Base-by-base conservation (phyloP, 2,888 invertebrate species). In the Auanema sp. region DNA sequence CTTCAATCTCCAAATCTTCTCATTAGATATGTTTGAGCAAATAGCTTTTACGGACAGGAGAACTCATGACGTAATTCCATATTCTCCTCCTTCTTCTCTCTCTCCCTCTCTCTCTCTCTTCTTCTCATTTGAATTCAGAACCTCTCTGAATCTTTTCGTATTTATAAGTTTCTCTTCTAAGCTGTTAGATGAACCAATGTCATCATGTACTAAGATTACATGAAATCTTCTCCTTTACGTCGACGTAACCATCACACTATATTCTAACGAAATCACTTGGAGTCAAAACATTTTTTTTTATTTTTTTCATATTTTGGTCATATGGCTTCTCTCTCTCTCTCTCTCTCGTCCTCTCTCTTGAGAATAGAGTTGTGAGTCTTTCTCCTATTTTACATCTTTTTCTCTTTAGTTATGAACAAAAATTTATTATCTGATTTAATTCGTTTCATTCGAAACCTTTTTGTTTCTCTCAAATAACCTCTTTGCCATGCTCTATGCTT, bases 311-410 rank as follows among this genome's bases (percentile, higher is more conserved):
- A 33, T 33, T 33, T 33, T 33, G 33, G 33, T 33, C 33, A 33
- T 33, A 50, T 50, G 50, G 50, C 50, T 50, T 24, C 50, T 21
- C 12, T 16, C 24, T 50, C n/a, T 47, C 21, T 47, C 11, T 6
- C 21, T 18, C 16, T 50, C 50, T 50, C 50, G 12, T 24, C 16
- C 50, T n/a, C 50, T 50, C 50, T n/a, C 16, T 12, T 24, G 47
- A 21, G 50, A 50, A 23, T 50, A 23, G 16, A 21, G 56, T 16
- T 55, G n/a, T n/a, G 43, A 55, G 16, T 43, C 56, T 55, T 40
- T 43, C 56, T 41, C 56, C 42, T 41, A 42, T 50, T 50, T 14
- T 23, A 41, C 56, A 40, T 55, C 43, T 18, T 55, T 55, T 21
- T 14, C 25, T 52, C 14, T 16, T 23, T 23, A 25, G 18, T 41